These are phyloP conservation scores for Scolopax mira DNA, from an alignment of 2,113 vertebrate genomes.

Conservation along the genomic window DNA sequence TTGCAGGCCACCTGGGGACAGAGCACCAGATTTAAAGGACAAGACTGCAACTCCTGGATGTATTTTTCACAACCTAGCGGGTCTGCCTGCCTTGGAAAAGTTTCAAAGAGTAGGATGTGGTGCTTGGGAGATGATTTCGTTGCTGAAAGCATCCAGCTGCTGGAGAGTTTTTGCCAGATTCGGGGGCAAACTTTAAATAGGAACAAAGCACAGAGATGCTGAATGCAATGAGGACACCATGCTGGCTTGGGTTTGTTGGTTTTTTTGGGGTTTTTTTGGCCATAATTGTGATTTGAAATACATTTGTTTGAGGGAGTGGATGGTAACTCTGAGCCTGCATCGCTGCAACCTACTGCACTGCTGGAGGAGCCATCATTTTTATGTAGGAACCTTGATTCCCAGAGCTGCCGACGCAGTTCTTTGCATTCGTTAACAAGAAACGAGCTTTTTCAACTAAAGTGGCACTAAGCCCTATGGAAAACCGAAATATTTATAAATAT, in stretches of 20 bases:
- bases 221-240: fast-evolving
- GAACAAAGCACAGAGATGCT: background rate
- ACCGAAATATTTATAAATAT: background rate
- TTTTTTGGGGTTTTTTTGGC: background rate
- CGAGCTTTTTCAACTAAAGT: background rate
- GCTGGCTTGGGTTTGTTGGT: too few relatives aligned
- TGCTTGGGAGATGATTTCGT: background rate
- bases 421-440: background rate
- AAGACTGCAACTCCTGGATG: background rate
- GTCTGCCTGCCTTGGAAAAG: background rate
- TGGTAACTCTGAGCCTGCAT: background rate
- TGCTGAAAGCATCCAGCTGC: background rate
- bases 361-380: background rate
- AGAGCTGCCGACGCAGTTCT: background rate
- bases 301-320: background rate
- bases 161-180: background rate
- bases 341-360: background rate
- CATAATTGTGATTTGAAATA: background rate
- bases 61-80: background rate
- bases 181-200: background rate
- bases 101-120: background rate
- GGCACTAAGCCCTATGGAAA: background rate
- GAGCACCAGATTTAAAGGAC: background rate
- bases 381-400: background rate
- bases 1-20: background rate